Conservation (phyloP, 2,113 vertebrate genomes). For the Chaetodon auriga region DNA sequence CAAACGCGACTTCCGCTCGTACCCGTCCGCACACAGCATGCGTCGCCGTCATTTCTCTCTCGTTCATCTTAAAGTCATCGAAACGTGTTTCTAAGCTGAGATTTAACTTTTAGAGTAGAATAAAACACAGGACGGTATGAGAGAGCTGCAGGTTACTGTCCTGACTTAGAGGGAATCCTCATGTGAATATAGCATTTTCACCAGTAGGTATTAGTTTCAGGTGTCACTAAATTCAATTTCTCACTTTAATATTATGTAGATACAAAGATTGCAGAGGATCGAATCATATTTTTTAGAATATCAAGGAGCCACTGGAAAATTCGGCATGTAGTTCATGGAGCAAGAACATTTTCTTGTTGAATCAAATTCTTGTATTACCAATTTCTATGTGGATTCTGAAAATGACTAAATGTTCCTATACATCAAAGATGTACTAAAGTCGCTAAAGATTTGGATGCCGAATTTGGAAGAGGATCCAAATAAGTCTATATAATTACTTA, state of each 20-base stretch:
- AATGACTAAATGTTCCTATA: neutral
- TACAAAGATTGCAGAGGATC: accelerated
- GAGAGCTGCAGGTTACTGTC: neutral
- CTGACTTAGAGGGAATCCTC: accelerated
- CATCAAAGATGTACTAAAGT: neutral
- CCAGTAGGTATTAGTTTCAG: neutral
- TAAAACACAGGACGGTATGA: neutral
- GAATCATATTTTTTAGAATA: neutral
- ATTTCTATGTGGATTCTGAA: neutral
- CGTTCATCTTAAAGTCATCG: no score
- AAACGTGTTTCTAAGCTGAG: neutral
- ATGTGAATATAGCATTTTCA: neutral
- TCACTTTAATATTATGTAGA: neutral
- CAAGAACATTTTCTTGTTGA: neutral
- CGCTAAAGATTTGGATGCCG: neutral
- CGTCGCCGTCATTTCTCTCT: neutral
- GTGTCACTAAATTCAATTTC: neutral
- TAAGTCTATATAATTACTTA: accelerated
- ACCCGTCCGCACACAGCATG: neutral
- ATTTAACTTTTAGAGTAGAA: neutral
- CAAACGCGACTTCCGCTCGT: constrained; percentile 82
- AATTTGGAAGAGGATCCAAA: neutral
- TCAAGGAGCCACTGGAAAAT: neutral
- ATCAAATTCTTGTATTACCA: neutral
- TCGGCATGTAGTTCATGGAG: neutral